Conservation (phyloP, 2,113 vertebrate species). For the Heterotilapia buettikoferi region DNA sequence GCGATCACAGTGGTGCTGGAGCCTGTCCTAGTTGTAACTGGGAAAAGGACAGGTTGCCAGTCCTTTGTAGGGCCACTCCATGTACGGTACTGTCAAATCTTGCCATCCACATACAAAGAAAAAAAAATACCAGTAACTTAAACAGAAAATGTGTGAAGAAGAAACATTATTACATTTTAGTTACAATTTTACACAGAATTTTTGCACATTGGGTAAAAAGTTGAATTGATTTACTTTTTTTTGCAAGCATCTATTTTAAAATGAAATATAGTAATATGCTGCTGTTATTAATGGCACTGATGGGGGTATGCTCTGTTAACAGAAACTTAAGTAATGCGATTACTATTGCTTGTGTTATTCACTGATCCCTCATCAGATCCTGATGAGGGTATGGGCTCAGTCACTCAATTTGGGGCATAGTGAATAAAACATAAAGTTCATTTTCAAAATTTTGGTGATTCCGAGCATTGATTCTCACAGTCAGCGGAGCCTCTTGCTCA, state of each 20-base stretch:
- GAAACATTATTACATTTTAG: background rate
- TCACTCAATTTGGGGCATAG: background rate
- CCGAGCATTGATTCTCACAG: background rate
- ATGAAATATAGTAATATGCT: background rate
- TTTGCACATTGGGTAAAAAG: background rate
- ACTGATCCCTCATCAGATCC: background rate
- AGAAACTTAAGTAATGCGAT: background rate
- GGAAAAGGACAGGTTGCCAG: background rate
- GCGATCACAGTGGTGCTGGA: background rate
- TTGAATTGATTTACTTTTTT: background rate
- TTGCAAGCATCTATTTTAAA: background rate
- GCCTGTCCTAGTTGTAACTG: background rate
- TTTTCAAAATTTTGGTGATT: background rate
- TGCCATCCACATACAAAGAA: background rate
- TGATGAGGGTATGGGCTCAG: background rate
- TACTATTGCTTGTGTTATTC: background rate
- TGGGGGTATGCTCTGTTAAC: background rate
- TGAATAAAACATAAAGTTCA: background rate
- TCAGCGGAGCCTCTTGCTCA: background rate
- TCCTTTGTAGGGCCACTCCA: accelerated
- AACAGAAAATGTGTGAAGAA: background rate
- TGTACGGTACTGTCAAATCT: background rate
- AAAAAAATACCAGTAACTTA: background rate
- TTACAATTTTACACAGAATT: background rate
- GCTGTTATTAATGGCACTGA: background rate